Base-by-base conservation (phyloP, 2,797 vertebrate genomes). In the Halcyon smyrnensis region DNA sequence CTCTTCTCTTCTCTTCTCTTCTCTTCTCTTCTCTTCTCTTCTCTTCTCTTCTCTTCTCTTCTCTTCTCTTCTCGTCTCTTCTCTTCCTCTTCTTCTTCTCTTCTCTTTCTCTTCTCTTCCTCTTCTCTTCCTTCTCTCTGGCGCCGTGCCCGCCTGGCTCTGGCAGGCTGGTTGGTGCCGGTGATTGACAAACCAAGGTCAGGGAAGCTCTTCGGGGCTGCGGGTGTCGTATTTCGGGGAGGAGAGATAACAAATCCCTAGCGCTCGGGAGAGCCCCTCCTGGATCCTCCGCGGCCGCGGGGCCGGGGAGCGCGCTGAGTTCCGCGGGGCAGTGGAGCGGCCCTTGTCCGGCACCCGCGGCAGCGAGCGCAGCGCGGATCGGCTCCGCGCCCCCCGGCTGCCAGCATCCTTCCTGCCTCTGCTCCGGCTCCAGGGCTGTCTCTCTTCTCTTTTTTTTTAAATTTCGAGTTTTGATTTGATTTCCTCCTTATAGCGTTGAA, bases 171-270 rank as follows among this genome's bases (percentile, higher is more conserved):
- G 30, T 88, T 74, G 41, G 45, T 63, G 80, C 39, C 15, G 37
- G 71, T 96, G 97, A 96, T 93, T 96, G 97, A 96, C 96, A 97
- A 88, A 41, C n/a, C 88, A 73, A 94, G 97, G 96, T 97, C 96
- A 97, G 69, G 63, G 85, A 85, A 92, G 92, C 91, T 93, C 80
- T 39, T 45, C 51, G 68, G 83, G 65, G 82, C 93, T 46, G 51
- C 7, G 63, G 75, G 96, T 90, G 74, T 96, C 93, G 64, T 84
- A 73, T 97, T 97, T 95, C 97, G 54, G 67, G 68, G 39, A 83
- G 82, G 91, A 71, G 86, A 83, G 86, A 88, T 78, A 36, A 84
- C 86, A 34, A 91, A 34, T 16, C 37, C 20, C 51, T 70, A 9
- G 75, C 17, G 12, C 76, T 48, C 46, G 15, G 73, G 15, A 34